These are phyloP conservation scores for Sycophila sp. DNA, from an alignment of 1,140 invertebrate species.

Conservation along the genomic window DNA sequence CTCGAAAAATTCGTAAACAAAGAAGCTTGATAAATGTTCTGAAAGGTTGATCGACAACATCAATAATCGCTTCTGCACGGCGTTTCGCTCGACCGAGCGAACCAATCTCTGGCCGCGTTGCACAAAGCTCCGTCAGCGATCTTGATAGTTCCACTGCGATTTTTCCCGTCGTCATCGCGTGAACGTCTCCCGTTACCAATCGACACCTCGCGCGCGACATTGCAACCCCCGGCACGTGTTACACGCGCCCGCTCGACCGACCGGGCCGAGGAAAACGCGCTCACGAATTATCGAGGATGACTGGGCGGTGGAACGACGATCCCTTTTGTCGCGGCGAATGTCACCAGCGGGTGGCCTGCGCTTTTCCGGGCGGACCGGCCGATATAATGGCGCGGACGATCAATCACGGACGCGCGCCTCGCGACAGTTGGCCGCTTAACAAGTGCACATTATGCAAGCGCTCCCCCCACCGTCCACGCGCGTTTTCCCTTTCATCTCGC, in stretches of 20 bases:
- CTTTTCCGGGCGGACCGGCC: not conserved
- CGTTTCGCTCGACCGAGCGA: too few relatives aligned
- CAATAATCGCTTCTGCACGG: too few relatives aligned
- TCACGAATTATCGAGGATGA: not conserved
- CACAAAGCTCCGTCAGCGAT: too few relatives aligned
- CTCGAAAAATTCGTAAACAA: too few relatives aligned
- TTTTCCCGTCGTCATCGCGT: not conserved
- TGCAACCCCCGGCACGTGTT: not conserved
- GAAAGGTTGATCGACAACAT: too few relatives aligned
- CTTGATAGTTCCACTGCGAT: not conserved
- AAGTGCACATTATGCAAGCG: conserved; percentile 1
- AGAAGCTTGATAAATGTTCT: too few relatives aligned
- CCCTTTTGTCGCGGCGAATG: not conserved
- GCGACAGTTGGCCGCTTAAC: not conserved
- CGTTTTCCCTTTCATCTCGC: too few relatives aligned
- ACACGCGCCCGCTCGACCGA: too few relatives aligned
- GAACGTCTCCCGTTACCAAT: not conserved
- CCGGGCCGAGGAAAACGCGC: too few relatives aligned
- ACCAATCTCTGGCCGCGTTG: too few relatives aligned
- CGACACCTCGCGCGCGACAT: too few relatives aligned
- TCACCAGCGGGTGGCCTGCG: not conserved
- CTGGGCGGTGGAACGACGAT: not conserved
- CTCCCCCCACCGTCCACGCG: not conserved
- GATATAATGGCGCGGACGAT: not conserved
- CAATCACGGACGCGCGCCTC: not conserved